Evolutionary conservation across 2,888 invertebrate species (phyloP), one percentile per base, ranked within the genome.

Genomic region (Scaptomyza flava): DNA sequence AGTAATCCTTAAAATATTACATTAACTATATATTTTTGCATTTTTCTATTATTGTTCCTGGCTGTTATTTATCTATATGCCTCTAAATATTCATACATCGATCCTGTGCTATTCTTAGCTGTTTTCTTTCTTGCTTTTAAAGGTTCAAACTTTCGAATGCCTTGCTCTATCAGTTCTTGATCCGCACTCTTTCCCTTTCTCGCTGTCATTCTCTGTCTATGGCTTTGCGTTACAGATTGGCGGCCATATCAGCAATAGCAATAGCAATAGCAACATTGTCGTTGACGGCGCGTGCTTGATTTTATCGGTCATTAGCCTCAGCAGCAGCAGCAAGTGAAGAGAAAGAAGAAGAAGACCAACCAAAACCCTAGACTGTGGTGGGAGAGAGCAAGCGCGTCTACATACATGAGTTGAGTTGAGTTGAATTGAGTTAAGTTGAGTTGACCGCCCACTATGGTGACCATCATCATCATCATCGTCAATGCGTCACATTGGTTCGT

Each of bases 221-320:
- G n/a, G n/a, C 56, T 53, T 31, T 53, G 61, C 61, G 57, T 68
- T 72, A 31, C 9, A 58, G 73, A 72, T 73, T 72, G 66, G 23
- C 48, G 20, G 54, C 47, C 45, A 23, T 57, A 23, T 57, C 42
- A 23, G 67, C 65, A 67, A 51, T 47, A 11, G 42, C 57, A 46
- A 60, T 52, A 54, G 64, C 31, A 38, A 17, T 47, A 23, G 66
- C 65, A 68, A 52, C 59, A 72, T 59, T 53, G 66, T 38, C 59
- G 73, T 17, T 61, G 68, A 57, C 54, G 73, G 84, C 72, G 79
- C 79, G 81, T 86, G 84, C 79, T 84, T 48, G 61, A 54, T 75
- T 83, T 87, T 83, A 83, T 83, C 87, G 83, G 83, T 87, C 83
- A 87, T 83, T 87, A 79, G 84, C 87, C 87, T 74, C 46, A 11